Conservation (phyloP, 2,888 invertebrate species). For the Bombyx huttoni region DNA sequence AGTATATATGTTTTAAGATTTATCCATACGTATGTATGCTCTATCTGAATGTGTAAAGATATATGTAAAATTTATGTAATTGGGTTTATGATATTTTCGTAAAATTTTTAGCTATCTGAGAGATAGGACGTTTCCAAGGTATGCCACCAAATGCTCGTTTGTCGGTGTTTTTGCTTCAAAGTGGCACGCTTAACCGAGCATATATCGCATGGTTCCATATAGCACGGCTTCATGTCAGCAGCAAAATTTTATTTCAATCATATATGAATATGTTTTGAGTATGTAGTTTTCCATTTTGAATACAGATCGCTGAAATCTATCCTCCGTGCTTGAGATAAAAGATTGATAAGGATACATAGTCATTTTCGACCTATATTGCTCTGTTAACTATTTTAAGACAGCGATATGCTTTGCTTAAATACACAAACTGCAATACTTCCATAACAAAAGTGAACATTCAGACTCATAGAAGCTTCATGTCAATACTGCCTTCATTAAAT, state of each 20-base stretch:
- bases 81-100: slow-evolving; percentile 16
- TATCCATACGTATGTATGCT: slow-evolving; percentile 7
- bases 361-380: too few species aligned
- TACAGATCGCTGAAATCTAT: too few species aligned
- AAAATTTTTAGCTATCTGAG: slow-evolving; percentile 84
- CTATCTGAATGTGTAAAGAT: too few species aligned
- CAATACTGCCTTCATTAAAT: not conserved
- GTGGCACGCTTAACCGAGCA: slow-evolving; percentile 55
- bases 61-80: not conserved
- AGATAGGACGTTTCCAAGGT: slow-evolving; percentile 95
- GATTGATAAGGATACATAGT: too few species aligned
- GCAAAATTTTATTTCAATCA: not conserved
- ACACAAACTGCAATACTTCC: not conserved
- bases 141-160: slow-evolving; percentile 59
- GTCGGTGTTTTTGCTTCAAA: slow-evolving; percentile 51
- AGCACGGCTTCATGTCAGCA: slow-evolving; percentile 47
- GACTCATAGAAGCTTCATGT: not conserved
- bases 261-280: not conserved
- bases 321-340: too few species aligned
- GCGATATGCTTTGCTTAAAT: not conserved
- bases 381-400: too few species aligned
- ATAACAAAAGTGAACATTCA: not conserved
- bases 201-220: slow-evolving; percentile 46
- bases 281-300: not conserved
- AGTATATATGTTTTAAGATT: slow-evolving; percentile 3